phyloP scores from a whole-genome alignment of 2,888 invertebrate species.

The Syrphus vitripennis region DNA sequence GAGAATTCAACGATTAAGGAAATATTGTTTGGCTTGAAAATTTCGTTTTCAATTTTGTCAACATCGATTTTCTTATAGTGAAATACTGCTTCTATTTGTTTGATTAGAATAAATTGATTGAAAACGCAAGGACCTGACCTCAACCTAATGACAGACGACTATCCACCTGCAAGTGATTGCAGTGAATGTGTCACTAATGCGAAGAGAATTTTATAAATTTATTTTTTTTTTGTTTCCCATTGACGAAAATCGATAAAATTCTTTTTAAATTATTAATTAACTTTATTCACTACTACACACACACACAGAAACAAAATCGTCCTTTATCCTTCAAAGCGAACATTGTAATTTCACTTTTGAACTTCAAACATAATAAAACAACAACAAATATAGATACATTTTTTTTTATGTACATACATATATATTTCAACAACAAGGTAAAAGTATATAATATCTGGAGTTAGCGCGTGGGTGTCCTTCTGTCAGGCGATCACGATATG shows the following conservation, averaged over 20 bases:
- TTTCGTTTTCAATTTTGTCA: neutral
- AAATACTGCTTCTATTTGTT: neutral
- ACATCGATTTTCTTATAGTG: slow-evolving; percentile 63
- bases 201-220: neutral
- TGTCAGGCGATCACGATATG: slow-evolving; percentile 42
- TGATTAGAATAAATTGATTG: neutral
- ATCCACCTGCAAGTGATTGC: slow-evolving; percentile 47
- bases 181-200: slow-evolving; percentile 36
- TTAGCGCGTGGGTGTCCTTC: slow-evolving; percentile 48
- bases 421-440: neutral
- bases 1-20: neutral
- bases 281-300: slow-evolving; percentile 19
- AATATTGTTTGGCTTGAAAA: neutral
- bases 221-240: neutral
- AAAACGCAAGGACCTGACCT: neutral
- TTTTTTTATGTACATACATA: neutral
- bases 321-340: slow-evolving; percentile 16
- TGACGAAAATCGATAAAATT: slow-evolving; percentile 50
- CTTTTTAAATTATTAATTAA: slow-evolving; percentile 53
- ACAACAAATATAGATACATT: neutral
- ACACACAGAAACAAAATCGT: neutral
- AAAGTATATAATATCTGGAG: neutral
- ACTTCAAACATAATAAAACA: neutral
- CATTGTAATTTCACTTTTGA: slow-evolving; percentile 35
- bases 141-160: slow-evolving; percentile 25